phyloP scores from a whole-genome alignment of 2,888 invertebrate species.

The Axea sp. region DNA sequence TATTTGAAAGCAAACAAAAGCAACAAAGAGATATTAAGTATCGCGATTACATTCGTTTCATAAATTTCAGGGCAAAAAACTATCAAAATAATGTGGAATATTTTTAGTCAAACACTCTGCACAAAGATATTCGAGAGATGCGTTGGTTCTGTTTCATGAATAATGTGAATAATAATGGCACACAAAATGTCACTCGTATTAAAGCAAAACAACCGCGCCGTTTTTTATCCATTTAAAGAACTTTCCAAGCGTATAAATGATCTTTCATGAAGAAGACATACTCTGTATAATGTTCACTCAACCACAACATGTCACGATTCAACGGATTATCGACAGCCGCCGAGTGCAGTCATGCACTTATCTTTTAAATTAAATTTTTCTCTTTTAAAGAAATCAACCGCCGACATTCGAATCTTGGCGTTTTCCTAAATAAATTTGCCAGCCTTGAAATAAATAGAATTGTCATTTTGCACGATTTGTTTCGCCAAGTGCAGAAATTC shows the following conservation, averaged over 20 bases:
- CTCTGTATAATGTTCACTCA: constrained; percentile 42
- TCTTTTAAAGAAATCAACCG: constrained; percentile 33
- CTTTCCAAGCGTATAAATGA: constrained; percentile 49
- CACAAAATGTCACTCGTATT: not conserved
- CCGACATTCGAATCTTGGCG: constrained; percentile 22
- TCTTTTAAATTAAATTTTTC: constrained; percentile 54
- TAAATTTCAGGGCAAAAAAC: too few relatives aligned
- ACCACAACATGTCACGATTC: constrained; percentile 56
- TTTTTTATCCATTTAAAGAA: constrained; percentile 23
- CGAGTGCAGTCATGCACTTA: constrained; percentile 48
- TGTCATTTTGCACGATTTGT: too few relatives aligned
- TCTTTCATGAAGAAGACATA: constrained; percentile 52
- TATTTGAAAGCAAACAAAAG: too few relatives aligned
- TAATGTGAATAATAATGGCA: constrained; percentile 3
- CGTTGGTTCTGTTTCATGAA: not conserved
- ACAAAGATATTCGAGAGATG: too few relatives aligned
- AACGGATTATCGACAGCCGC: constrained; percentile 53
- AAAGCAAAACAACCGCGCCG: not conserved
- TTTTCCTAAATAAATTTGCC: constrained; percentile 23
- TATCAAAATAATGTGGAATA: too few relatives aligned
- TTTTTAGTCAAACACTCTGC: too few relatives aligned
- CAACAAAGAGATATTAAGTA: too few relatives aligned
- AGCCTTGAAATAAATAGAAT: constrained; percentile 22
- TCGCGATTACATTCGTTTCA: too few relatives aligned
- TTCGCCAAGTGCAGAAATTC: too few relatives aligned